phyloP scores from a whole-genome alignment of 2,888 invertebrate species.

The Slavum lentiscoides region DNA sequence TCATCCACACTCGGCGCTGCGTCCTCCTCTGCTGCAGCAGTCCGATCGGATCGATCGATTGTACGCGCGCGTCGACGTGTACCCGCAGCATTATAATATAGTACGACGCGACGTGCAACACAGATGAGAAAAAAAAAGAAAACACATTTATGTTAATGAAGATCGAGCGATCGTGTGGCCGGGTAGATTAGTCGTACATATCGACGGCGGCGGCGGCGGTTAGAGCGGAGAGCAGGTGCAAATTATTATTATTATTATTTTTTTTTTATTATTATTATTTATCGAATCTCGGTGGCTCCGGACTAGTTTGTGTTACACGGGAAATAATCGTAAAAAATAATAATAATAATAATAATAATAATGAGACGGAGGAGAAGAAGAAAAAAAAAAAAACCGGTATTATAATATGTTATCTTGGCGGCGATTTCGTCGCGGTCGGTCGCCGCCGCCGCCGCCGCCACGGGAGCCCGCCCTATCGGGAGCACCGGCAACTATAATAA shows the following conservation, averaged over 20 bases:
- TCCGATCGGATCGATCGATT: too few relatives aligned
- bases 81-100: too few relatives aligned
- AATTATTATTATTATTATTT: not conserved
- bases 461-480: slow-evolving; percentile 45
- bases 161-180: too few relatives aligned
- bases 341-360: slow-evolving; percentile 5
- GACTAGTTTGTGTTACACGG: slow-evolving; percentile 28
- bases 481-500: slow-evolving; percentile 36
- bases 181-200: too few relatives aligned
- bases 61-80: too few relatives aligned
- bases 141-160: too few relatives aligned
- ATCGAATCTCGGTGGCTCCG: slow-evolving; percentile 19
- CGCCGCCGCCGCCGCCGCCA: slow-evolving; percentile 26
- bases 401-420: too few relatives aligned
- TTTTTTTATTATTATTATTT: not conserved
- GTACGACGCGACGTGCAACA: too few relatives aligned
- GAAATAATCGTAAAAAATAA: slow-evolving; percentile 8
- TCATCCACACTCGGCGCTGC: too few relatives aligned
- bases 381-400: too few relatives aligned
- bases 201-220: not conserved
- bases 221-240: slow-evolving; percentile 15
- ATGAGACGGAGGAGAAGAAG: not conserved
- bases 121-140: too few relatives aligned
- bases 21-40: too few relatives aligned
- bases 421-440: not conserved